A percentile compares a stretch with the other conserved stretches of the same genome.
Evolutionary conservation across 2,888 invertebrate species (phyloP).

Genomic region (Euclidia mi): DNA sequence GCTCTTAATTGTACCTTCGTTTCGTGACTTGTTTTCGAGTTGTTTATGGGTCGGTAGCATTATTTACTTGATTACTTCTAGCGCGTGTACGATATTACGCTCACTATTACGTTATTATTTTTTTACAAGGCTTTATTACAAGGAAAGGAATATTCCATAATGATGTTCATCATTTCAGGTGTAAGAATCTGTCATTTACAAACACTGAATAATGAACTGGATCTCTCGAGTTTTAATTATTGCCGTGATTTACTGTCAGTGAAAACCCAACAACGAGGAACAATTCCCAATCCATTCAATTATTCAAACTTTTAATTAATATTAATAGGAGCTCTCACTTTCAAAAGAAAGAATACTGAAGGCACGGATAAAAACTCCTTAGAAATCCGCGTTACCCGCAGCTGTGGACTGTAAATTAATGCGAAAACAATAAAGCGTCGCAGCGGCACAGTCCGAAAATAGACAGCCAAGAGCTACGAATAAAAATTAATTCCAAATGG

Average conservation of each 20-base stretch:
- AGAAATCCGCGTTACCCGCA: slow-evolving; percentile 86
- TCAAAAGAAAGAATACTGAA: slow-evolving; percentile 87
- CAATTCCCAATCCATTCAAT: slow-evolving; percentile 87
- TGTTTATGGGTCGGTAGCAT: slow-evolving; percentile 60
- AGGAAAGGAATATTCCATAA: slow-evolving; percentile 14
- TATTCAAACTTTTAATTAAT: slow-evolving; percentile 90
- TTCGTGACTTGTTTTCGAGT: slow-evolving; percentile 80
- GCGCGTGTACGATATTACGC: slow-evolving; percentile 15
- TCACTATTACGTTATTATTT: slow-evolving; percentile 11
- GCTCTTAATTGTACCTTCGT: slow-evolving; percentile 80
- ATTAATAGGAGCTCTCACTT: slow-evolving; percentile 88
- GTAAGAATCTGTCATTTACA: slow-evolving; percentile 75
- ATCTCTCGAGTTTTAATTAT: slow-evolving; percentile 84
- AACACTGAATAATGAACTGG: slow-evolving; percentile 78
- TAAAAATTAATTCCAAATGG: slow-evolving; percentile 84
- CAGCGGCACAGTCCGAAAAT: slow-evolving; percentile 76
- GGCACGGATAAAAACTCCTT: slow-evolving; percentile 87
- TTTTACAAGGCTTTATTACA: slow-evolving; percentile 4
- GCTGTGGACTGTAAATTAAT: slow-evolving; percentile 88
- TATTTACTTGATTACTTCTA: slow-evolving; percentile 39
- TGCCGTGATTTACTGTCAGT: slow-evolving; percentile 80
- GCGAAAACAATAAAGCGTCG: slow-evolving; percentile 87
- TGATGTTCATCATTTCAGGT: slow-evolving; percentile 31
- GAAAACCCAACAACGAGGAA: slow-evolving; percentile 81
- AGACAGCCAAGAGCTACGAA: slow-evolving; percentile 75